A percentile compares a stretch with the other conserved stretches of the same genome.
These are phyloP conservation scores for Minunthozetes semirufus DNA, from an alignment of 2,888 invertebrate genomes.

Conservation along the genomic window DNA sequence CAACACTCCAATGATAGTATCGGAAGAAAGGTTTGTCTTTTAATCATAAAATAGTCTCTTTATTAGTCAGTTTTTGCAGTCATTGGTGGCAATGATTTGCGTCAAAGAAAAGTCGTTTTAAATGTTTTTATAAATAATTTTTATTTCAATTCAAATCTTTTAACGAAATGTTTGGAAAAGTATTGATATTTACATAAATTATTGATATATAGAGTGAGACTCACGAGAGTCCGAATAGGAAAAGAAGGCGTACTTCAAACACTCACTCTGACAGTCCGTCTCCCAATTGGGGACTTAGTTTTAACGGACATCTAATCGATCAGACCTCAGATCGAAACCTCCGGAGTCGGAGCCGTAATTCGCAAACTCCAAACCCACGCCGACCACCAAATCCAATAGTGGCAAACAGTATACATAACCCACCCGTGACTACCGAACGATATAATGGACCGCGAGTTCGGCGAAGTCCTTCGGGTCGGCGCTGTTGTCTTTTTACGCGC, in stretches of 20 bases:
- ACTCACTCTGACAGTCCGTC: constrained; percentile 5
- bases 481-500: constrained; percentile 24
- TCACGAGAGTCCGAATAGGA: constrained; percentile 23
- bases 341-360: constrained; percentile 23
- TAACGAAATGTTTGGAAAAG: background rate
- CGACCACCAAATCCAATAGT: background rate
- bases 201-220: constrained; percentile 22
- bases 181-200: constrained; percentile 9
- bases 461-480: constrained; percentile 11
- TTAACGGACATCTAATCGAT: constrained; percentile 18
- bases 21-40: constrained; percentile 31
- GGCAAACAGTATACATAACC: background rate
- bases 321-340: constrained; percentile 20
- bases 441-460: constrained; percentile 9
- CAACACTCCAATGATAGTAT: constrained; percentile 25
- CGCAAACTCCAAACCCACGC: background rate
- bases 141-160: background rate
- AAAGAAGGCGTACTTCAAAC: constrained; percentile 22
- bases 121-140: background rate
- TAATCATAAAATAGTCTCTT: background rate
- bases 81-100: background rate
- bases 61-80: background rate
- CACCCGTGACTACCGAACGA: background rate
- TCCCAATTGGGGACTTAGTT: constrained; percentile 9
- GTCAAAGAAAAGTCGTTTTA: background rate